Base-by-base conservation (phyloP, 1,140 invertebrate genomes). In the Drosophila orosa region DNA sequence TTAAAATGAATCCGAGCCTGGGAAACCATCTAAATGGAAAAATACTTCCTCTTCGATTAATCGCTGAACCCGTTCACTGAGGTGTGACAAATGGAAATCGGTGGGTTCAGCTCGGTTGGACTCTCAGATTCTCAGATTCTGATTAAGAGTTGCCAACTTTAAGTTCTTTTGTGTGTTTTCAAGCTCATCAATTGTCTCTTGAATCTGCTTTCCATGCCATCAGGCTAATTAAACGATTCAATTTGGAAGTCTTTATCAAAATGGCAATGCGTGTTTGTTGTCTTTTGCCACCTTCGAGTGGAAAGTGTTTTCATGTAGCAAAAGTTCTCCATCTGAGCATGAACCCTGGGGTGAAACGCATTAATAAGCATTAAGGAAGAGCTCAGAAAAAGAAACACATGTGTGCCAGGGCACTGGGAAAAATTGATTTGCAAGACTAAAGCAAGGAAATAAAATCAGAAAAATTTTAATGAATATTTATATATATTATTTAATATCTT, bases 161-260 rank as follows among this genome's bases (percentile, higher is more conserved):
- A 54, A 67, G 47, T 47, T 67, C 19, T 27, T 39, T 19, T 57
- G 17, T 42, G 37, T 12, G 61, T 68, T 35, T 52, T 68, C 31
- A 35, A 8, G 9, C 29, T 24, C 55, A 76, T 77, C 78, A 73
- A 77, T 77, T 81, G 61, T 81, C 24, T 48, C 29, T 40, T 74
- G 45, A 74, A 63, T 76, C 68, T 80, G 37, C 68, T 45, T 55
- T 81, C 47, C 29, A 52, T 39, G 59, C 56, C 59, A 71, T 60
- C 59, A 81, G 65, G 63, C 81, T 84, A 85, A 84, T 85, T 85
- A 84, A 71, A 84, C 83, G 81, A 65, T 74, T 85, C 63, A 80
- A 85, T 85, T 85, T 69, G 45, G 27, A 52, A 54, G 33, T 66
- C 37, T 47, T 63, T 56, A 62, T 56, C 52, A 52, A 22, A 39